Evolutionary conservation across 2,113 vertebrate species (phyloP), one percentile per base, ranked within the genome.

Genomic region (Thalassoma bifasciatum): DNA sequence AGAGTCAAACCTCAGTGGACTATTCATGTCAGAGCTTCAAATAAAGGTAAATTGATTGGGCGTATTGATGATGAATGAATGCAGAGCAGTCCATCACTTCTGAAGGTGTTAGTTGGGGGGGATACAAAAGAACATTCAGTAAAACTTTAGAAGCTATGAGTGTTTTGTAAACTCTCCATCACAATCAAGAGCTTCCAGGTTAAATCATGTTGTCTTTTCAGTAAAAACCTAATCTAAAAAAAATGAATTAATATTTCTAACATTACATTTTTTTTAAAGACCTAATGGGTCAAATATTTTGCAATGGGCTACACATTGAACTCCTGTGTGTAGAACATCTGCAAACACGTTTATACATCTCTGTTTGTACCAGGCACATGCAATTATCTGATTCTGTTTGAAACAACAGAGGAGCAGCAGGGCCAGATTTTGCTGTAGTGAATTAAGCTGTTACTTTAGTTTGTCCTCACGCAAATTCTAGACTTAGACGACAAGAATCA

Each of bases 401-500:
- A 67, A 56, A 63, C 77, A 34, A 42, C n/a, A 9, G 10, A 66
- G 64, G 69, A 84, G 67, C 38, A 70, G 64, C 60, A 49, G 16
- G 38, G 36, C 59, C 47, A 4, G 50, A n/a, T 23, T 59, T 60
- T 61, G 63, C 66, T n/a, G 42, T 10, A 5, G 30, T 53, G 53
- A 12, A 44, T 74, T 82, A 83, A 90, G 81, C 77, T 79, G 63
- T 40, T 50, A 10, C 79, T 65, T 19, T 68, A 69, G 54, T 66
- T 74, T 26, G 36, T 78, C 50, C 66, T 86, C 83, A 89, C 75
- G 83, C 64, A 56, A n/a, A 66, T 34, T 37, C 51, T 57, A 82
- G 79, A 88, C 87, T 84, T 86, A 44, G 71, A 66, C 24, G 56
- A 57, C 76, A 82, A 66, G 78, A 79, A 52, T 74, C 75, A 68